phyloP scores from a whole-genome alignment of 1,140 invertebrate genomes.

The Eriosoma lanigerum region DNA sequence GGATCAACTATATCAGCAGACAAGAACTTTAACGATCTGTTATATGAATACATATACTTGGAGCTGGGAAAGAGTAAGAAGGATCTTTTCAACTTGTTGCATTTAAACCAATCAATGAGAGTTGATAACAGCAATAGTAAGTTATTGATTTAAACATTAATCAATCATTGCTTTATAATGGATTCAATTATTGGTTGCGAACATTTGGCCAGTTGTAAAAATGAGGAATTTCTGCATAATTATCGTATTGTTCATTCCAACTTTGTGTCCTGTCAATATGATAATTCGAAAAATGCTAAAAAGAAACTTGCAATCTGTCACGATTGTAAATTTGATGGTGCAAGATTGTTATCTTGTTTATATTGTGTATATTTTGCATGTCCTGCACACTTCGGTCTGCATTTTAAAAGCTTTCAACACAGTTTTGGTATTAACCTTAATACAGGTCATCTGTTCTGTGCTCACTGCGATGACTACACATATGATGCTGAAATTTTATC shows the following conservation, averaged over 20 bases:
- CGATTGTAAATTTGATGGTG: slow-evolving; percentile 9
- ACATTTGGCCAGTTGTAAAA: slow-evolving; percentile 32
- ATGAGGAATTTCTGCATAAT: slow-evolving; percentile 36
- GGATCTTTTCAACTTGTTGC: slow-evolving; percentile 9
- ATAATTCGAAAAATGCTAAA: slow-evolving; percentile 31
- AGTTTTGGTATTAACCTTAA: slow-evolving; percentile 34
- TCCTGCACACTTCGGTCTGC: slow-evolving; percentile 7
- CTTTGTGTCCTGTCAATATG: slow-evolving; percentile 33
- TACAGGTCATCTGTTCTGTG: slow-evolving; percentile 34
- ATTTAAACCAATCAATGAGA: slow-evolving; percentile 39
- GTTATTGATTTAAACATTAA: slow-evolving; percentile 24
- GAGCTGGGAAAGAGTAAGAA: slow-evolving; percentile 26
- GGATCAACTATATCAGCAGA: background rate
- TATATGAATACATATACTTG: slow-evolving; percentile 31
- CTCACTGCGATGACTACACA: slow-evolving; percentile 46
- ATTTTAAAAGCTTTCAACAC: slow-evolving; percentile 6
- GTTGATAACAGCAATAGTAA: slow-evolving; percentile 33
- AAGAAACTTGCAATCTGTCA: slow-evolving; percentile 24
- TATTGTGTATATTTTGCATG: slow-evolving; percentile 49
- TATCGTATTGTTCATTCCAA: slow-evolving; percentile 37
- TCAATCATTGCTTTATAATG: slow-evolving; percentile 34
- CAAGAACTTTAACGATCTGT: background rate
- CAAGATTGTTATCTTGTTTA: slow-evolving; percentile 36
- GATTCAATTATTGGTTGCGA: slow-evolving; percentile 35
- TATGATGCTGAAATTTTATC: slow-evolving; percentile 42